Conservation (phyloP, 2,888 invertebrate species). For the Dynastes maya region DNA sequence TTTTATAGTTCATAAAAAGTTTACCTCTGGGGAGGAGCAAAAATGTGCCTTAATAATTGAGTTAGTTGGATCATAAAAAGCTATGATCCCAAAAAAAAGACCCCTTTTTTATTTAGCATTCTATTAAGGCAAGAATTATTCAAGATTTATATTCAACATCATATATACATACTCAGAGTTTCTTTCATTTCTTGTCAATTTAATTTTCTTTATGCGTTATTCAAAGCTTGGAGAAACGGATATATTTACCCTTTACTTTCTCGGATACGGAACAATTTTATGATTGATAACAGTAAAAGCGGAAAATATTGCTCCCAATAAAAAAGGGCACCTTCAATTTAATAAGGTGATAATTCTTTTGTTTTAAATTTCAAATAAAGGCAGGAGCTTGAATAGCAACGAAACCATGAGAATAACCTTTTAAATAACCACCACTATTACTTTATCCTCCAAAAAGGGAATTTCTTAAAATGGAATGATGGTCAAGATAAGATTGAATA, state of each 20-base stretch:
- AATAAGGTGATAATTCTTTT: constrained; percentile 12
- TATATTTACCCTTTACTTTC: constrained; percentile 8
- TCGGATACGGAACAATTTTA: constrained; percentile 25
- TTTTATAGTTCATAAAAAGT: constrained; percentile 49
- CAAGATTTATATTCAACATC: constrained; percentile 32
- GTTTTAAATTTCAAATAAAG: constrained; percentile 36
- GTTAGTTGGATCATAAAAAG: constrained; percentile 46
- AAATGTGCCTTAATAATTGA: constrained; percentile 49
- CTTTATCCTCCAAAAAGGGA: too few relatives aligned
- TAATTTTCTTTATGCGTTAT: constrained; percentile 41
- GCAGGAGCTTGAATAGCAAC: too few relatives aligned
- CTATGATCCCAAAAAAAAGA: constrained; percentile 34
- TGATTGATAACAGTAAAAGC: constrained; percentile 41
- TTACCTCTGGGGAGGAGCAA: constrained; percentile 21
- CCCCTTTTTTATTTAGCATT: constrained; percentile 36
- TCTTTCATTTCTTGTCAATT: constrained; percentile 34
- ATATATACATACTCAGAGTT: constrained; percentile 7
- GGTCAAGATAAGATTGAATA: too few relatives aligned
- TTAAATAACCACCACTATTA: too few relatives aligned
- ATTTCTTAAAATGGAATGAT: too few relatives aligned
- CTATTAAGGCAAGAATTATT: constrained; percentile 37
- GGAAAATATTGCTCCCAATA: neutral
- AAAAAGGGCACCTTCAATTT: constrained; percentile 3
- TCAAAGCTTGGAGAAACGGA: neutral
- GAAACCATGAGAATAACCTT: too few relatives aligned